Percentiles rank a stretch among this genome's conserved stretches.
These are phyloP conservation scores for Crenuchus spilurus DNA, from an alignment of 2,797 vertebrate species.

Conservation along the genomic window DNA sequence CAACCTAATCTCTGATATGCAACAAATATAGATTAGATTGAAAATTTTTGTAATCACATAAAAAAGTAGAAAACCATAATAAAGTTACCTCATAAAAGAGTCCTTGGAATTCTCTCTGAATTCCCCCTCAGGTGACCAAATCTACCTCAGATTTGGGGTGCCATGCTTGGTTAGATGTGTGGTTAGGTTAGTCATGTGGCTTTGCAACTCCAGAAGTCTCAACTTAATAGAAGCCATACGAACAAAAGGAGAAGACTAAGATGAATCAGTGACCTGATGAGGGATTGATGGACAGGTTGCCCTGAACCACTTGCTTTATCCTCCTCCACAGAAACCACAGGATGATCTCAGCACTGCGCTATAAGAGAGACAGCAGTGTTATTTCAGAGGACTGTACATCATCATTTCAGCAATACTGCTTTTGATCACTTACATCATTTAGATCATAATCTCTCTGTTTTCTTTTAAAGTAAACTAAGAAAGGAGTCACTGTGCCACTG, in stretches of 20 bases:
- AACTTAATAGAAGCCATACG: conserved; percentile 7
- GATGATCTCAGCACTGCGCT: conserved; percentile 54
- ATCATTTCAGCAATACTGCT: background rate
- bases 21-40: too few species aligned
- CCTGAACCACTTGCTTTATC: conserved; percentile 33
- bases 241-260: conserved; percentile 1
- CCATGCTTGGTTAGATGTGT: conserved; percentile 25
- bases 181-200: conserved; percentile 43
- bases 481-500: background rate
- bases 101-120: conserved; percentile 29
- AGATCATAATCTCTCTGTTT: conserved; percentile 4
- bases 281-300: conserved; percentile 35
- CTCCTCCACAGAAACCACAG: conserved; percentile 31
- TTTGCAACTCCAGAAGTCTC: conserved; percentile 12
- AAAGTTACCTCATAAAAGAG: conserved; percentile 18
- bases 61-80: conserved; percentile 23
- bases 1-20: too few species aligned
- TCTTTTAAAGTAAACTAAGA: background rate
- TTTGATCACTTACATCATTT: background rate
- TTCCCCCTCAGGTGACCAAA: too few species aligned
- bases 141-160: conserved; percentile 32
- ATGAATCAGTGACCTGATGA: conserved; percentile 37
- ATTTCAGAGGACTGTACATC: background rate
- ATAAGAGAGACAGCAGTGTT: conserved; percentile 33
- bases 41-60: too few species aligned